These are phyloP conservation scores for Conger conger DNA, from an alignment of 2,113 vertebrate genomes.

Conservation along the genomic window DNA sequence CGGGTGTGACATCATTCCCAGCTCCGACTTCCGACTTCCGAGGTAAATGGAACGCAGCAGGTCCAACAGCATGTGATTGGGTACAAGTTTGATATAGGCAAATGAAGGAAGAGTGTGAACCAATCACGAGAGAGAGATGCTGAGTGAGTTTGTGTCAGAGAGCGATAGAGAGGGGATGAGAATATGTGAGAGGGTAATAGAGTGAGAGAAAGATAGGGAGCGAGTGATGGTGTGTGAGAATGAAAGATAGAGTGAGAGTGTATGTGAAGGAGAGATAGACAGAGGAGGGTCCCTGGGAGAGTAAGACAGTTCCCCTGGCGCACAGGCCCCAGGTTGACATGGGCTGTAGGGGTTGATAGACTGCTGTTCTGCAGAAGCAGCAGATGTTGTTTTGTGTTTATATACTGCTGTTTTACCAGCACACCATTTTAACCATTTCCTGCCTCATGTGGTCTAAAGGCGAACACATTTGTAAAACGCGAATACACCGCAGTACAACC, in stretches of 20 bases:
- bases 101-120: slow-evolving; percentile 29
- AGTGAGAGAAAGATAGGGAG: neutral
- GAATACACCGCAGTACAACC: neutral
- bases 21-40: too few species aligned
- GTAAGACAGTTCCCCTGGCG: slow-evolving; percentile 13
- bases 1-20: too few species aligned
- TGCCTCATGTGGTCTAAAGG: neutral
- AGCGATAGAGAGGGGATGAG: neutral
- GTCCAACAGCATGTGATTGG: slow-evolving; percentile 38
- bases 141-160: slow-evolving; percentile 23
- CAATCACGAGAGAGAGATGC: slow-evolving; percentile 25
- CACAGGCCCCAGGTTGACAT: slow-evolving; percentile 50
- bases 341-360: slow-evolving; percentile 41
- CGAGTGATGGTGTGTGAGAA: neutral
- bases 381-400: slow-evolving; percentile 49
- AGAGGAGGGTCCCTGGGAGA: slow-evolving; percentile 22
- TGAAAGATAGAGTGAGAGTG: neutral
- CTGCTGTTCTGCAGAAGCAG: slow-evolving; percentile 50
- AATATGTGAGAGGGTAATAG: neutral
- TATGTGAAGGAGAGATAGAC: neutral
- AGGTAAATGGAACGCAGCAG: too few species aligned
- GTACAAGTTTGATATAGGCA: slow-evolving; percentile 37
- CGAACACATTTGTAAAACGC: neutral
- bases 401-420: slow-evolving; percentile 22
- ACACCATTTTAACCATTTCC: slow-evolving; percentile 26